Base-by-base conservation (phyloP, 2,797 vertebrate species). In the Falco berigora region DNA sequence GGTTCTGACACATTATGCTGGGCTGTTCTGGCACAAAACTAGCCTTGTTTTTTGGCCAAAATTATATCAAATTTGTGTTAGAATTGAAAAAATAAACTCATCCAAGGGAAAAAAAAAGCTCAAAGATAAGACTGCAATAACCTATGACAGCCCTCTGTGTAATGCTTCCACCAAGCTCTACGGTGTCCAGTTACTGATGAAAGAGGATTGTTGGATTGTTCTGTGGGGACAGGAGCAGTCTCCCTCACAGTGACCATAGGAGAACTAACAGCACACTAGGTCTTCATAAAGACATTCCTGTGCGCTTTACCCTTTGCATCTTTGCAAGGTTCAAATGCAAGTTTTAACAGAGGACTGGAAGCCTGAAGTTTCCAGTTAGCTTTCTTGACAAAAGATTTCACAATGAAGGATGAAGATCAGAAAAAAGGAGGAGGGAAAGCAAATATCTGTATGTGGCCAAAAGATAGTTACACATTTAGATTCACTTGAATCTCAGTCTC, bases 1-100 rank as follows among this genome's bases (percentile, higher is more conserved):
- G 78, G 68, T 88, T 90, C 87, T 94, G 91, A 90, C 90, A 96
- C 87, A 80, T 82, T 85, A 85, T 74, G 81, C 36, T 63, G 11
- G 63, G 49, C 64, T 86, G 23, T 67, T 79, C 64, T 95, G 75
- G 64, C 75, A 88, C 30, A 46, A 52, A 85, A 18, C 12, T 58
- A 73, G 23, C 34, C 53, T 66, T 79, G 59, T 0, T 44, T 88
- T 84, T 66, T 52, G 17, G 36, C 73, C 82, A 95, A 72, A 93
- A 62, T 30, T 3, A 0, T 62, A 82, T 81, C 24, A 11, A 77
- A 91, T 67, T 89, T 34, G 5, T 30, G 9, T 76, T 88, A 75
- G 44, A 56, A 52, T 56, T 82, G 34, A 76, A 92, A 92, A 87
- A 80, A 85, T 67, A 38, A 92, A 64, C 52, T 66, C 9, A 55